Evolutionary conservation across 1,140 invertebrate species (phyloP).

Genomic region (Eciton burchellii): DNA sequence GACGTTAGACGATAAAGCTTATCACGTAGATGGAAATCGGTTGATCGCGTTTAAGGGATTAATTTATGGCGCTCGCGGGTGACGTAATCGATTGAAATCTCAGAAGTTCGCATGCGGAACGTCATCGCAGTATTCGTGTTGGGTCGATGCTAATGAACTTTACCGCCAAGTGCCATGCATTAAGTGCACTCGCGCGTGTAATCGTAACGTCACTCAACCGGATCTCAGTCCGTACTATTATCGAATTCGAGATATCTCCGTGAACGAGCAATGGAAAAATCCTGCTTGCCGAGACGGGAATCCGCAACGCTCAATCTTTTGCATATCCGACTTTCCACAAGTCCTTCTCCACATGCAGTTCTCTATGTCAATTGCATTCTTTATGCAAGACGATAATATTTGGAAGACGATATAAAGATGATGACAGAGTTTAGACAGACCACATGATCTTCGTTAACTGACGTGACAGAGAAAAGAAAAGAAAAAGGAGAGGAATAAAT

Average conservation of each 20-base stretch:
- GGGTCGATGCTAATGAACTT: constrained; percentile 61
- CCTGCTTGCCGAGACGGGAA: neutral
- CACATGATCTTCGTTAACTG: no score
- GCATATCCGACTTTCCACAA: neutral
- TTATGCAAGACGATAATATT: no score
- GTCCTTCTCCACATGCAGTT: no score
- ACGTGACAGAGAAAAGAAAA: no score
- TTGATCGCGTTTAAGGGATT: constrained; percentile 55
- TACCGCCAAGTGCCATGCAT: constrained; percentile 64
- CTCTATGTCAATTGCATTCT: no score
- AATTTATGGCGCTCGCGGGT: constrained; percentile 37
- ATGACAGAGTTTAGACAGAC: no score
- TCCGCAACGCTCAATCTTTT: neutral
- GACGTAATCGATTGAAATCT: constrained; percentile 61
- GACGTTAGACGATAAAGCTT: constrained; percentile 28
- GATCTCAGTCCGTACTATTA: constrained; percentile 38
- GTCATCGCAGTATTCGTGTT: constrained; percentile 52
- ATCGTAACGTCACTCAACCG: constrained; percentile 25
- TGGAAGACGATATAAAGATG: no score
- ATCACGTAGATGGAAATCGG: constrained; percentile 21
- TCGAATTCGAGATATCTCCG: constrained; percentile 1
- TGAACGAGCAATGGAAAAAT: constrained; percentile 33
- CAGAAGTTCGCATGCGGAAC: constrained; percentile 61
- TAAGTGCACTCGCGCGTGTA: constrained; percentile 55
- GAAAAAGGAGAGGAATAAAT: no score